Evolutionary conservation across 53 echinoderm and acorn worm genomes (phyloP), one percentile per base, ranked within the genome.

Genomic region (Temnopleurus reevesii): DNA sequence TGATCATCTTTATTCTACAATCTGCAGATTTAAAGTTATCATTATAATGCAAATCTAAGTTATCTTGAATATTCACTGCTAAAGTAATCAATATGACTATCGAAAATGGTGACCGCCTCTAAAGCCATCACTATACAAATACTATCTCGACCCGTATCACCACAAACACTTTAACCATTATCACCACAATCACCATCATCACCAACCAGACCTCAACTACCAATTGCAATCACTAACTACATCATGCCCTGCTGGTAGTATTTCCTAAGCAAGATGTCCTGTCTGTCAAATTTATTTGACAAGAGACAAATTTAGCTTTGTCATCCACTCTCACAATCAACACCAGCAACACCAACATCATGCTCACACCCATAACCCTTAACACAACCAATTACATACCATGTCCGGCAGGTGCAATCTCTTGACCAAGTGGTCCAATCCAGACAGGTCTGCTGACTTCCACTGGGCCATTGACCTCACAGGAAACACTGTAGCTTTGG

Each of bases 401-500:
- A 71, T 90, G 89, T 45, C 93, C 94, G 17, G 89, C 79, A 46
- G 93, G 93, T 31, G 84, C 89, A 21, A 96, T 90, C 58, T 87
- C 77, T 47, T 93, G 55, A 17, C 90, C 93, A 5, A 60, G 45
- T 10, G 90, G 90, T 25, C 90, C 71, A 12, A 84, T 92, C 96
- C 96, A 96, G 64, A 83, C 79, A 3, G 96, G 96, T 56, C 93
- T 90, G 7, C 89, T 91, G 8, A 93, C 55, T 0, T 79, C 44
- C 7, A 93, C 30, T 9, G 95, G 95, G 7, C 95, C 95, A 6
- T 90, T 76, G 21, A 93, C 82, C 77, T 93, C 92, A 91, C 95
- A 95, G 2, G 60, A 51, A 8, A 95, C 81, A 29, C 89, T 93
- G 82, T 81, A 92, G 56, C 91, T 92, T 12, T 92, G 89, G 2